Conservation (phyloP, 2,888 invertebrate species). For the Dichetophora obliterata region DNA sequence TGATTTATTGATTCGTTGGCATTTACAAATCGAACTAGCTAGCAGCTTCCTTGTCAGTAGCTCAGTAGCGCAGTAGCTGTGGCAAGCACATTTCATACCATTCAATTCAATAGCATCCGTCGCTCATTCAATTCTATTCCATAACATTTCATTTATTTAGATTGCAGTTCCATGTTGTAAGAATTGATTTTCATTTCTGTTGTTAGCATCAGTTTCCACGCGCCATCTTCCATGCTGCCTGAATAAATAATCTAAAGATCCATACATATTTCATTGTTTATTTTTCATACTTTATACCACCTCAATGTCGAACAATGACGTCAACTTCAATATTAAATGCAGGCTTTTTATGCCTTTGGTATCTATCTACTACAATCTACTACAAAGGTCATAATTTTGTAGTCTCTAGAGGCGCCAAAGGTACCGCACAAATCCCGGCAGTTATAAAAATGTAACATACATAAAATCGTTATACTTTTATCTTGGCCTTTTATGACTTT, state of each 20-base stretch:
- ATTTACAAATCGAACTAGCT: not conserved
- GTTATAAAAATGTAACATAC: conserved; percentile 1
- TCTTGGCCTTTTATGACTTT: no score
- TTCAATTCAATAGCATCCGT: conserved; percentile 9
- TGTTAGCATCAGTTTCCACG: conserved; percentile 26
- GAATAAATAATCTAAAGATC: conserved; percentile 39
- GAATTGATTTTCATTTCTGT: conserved; percentile 41
- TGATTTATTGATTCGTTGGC: not conserved
- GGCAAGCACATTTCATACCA: not conserved
- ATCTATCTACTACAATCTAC: no score
- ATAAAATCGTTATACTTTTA: not conserved
- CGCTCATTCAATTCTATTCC: not conserved
- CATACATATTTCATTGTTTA: not conserved
- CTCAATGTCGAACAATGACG: conserved; percentile 16
- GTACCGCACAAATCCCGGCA: not conserved
- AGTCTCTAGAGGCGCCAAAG: no score
- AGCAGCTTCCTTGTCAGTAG: not conserved
- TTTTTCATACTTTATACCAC: conserved; percentile 15
- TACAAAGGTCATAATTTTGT: not conserved
- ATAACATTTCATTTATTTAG: conserved; percentile 17
- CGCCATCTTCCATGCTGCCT: conserved; percentile 33
- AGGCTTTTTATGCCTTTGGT: not conserved
- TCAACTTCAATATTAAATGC: not conserved
- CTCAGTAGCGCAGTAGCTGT: not conserved
- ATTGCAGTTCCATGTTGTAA: conserved; percentile 23